Conservation (phyloP, 2,888 invertebrate genomes). For the Coelinius sp. region DNA sequence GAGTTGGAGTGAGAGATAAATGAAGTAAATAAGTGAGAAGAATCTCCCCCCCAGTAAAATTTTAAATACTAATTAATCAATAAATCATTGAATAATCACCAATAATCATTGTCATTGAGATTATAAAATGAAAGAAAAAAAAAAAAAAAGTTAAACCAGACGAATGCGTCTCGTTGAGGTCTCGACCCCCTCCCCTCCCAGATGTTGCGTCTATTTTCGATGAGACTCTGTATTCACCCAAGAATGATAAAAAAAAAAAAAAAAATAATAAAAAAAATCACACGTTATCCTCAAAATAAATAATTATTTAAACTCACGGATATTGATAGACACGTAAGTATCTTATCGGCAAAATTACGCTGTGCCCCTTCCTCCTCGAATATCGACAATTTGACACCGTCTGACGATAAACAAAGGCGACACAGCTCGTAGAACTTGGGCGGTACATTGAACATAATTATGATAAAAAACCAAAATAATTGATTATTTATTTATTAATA, state of each 20-base stretch:
- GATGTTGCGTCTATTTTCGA: constrained; percentile 56
- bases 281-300: neutral
- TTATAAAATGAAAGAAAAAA: neutral
- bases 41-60: no score
- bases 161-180: neutral
- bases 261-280: no score
- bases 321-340: constrained; percentile 66
- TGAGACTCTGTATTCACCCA: constrained; percentile 37
- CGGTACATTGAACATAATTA: constrained; percentile 93
- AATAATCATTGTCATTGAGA: no score
- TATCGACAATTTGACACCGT: constrained; percentile 84
- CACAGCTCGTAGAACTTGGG: constrained; percentile 94
- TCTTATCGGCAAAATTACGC: constrained; percentile 79
- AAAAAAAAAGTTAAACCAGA: neutral
- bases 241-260: constrained; percentile 9
- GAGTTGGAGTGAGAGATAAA: neutral
- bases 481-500: no score
- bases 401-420: constrained; percentile 90
- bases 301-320: constrained; percentile 57
- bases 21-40: neutral
- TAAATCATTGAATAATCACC: no score
- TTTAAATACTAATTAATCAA: no score
- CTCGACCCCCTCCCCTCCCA: constrained; percentile 51
- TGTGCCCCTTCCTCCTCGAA: constrained; percentile 83
- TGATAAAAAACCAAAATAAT: constrained; percentile 56